Evolutionary conservation across 2,888 invertebrate genomes (phyloP).

Genomic region (Lathronympha strigana): DNA sequence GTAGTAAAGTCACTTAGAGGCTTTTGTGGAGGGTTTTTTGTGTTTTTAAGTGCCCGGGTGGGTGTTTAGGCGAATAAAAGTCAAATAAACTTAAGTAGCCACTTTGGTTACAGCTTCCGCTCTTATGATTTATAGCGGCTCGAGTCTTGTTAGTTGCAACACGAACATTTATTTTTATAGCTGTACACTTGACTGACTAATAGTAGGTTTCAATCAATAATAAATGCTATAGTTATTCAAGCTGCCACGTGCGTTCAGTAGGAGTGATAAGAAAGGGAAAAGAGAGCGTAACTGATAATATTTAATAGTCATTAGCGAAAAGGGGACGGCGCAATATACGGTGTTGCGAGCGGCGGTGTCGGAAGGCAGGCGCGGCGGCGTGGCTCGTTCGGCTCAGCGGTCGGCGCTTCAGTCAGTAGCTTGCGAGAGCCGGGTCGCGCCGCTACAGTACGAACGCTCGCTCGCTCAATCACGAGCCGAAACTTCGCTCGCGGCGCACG

Average conservation of each 20-base stretch:
- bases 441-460: conserved; percentile 76
- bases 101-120: conserved; percentile 21
- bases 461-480: conserved; percentile 71
- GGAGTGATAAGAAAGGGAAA: conserved; percentile 79
- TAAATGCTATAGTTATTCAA: conserved; percentile 20
- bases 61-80: conserved; percentile 33
- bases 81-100: conserved; percentile 30
- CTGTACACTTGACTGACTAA: neutral
- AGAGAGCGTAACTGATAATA: conserved; percentile 82
- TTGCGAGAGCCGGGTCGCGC: conserved; percentile 87
- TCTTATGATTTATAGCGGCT: conserved; percentile 33
- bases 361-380: conserved; percentile 67
- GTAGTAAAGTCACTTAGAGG: conserved; percentile 71
- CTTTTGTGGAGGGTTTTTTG: conserved; percentile 69
- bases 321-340: conserved; percentile 82
- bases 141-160: neutral
- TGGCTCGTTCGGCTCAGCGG: conserved; percentile 85
- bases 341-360: conserved; percentile 61
- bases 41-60: conserved; percentile 43
- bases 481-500: conserved; percentile 77
- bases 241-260: conserved; percentile 66
- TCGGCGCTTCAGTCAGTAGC: conserved; percentile 85
- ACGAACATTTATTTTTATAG: conserved; percentile 7
- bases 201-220: conserved; percentile 23
- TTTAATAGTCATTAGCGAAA: conserved; percentile 83